These are phyloP conservation scores for Danionella dracula DNA, from an alignment of 2,797 vertebrate genomes.

Conservation along the genomic window DNA sequence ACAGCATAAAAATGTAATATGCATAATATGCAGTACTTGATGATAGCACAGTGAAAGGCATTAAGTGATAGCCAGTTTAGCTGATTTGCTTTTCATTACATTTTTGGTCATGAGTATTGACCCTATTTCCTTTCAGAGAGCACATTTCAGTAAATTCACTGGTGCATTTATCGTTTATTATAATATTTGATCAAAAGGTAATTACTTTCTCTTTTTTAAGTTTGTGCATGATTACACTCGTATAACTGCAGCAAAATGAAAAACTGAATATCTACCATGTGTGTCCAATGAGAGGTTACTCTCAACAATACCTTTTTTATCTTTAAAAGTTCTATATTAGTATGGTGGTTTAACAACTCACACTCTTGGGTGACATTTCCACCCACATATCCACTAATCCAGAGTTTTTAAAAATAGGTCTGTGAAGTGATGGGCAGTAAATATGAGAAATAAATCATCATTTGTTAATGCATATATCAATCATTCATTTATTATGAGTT, in stretches of 20 bases:
- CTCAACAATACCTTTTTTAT: neutral
- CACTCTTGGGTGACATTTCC: too few species aligned
- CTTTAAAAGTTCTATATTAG: too few species aligned
- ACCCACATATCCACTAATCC: too few species aligned
- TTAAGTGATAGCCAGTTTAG: neutral
- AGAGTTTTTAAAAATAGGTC: too few species aligned
- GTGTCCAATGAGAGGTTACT: neutral
- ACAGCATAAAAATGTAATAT: conserved; percentile 2
- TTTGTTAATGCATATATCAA: too few species aligned
- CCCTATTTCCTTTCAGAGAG: neutral
- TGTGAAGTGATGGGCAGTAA: too few species aligned
- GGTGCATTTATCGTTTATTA: neutral
- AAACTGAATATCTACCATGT: neutral
- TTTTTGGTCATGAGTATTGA: neutral
- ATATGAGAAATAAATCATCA: too few species aligned
- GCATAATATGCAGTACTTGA: neutral
- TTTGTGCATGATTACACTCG: neutral
- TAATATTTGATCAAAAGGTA: neutral
- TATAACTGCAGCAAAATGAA: neutral
- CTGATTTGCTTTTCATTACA: neutral
- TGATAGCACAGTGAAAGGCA: neutral
- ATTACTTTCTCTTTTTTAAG: neutral
- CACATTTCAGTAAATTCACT: neutral
- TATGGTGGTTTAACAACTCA: too few species aligned
- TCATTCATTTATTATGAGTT: too few species aligned